These are phyloP conservation scores for Leptinotarsa lineolata DNA, from an alignment of 1,140 invertebrate genomes.

Conservation along the genomic window DNA sequence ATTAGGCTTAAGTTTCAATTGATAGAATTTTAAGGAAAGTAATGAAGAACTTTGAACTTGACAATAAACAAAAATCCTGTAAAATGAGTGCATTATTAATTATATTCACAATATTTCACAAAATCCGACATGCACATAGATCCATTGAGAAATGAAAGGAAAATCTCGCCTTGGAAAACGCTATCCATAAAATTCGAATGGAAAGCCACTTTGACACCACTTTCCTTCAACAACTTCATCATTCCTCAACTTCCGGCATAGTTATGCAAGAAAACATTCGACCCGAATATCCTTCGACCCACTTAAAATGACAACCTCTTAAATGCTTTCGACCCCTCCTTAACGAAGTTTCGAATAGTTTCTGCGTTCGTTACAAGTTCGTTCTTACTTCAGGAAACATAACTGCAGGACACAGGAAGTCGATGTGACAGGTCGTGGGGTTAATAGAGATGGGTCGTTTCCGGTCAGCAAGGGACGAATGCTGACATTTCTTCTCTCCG, in stretches of 20 bases:
- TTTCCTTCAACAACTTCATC: too few species aligned
- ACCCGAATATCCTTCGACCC: not conserved
- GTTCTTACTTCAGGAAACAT: not conserved
- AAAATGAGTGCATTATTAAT: too few species aligned
- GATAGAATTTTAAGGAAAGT: too few species aligned
- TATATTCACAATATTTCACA: too few species aligned
- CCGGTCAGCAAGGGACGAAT: slow-evolving; percentile 4
- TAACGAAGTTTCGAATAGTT: slow-evolving; percentile 6
- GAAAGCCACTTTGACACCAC: too few species aligned
- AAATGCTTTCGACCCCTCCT: not conserved
- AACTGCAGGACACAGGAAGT: slow-evolving; percentile 1
- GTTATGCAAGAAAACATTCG: not conserved
- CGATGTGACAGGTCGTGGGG: not conserved
- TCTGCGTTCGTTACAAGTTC: not conserved
- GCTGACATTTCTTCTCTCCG: slow-evolving; percentile 1
- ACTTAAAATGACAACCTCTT: not conserved
- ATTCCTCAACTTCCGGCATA: not conserved
- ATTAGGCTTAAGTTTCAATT: too few species aligned
- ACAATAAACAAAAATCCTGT: too few species aligned
- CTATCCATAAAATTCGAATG: too few species aligned
- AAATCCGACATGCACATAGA: too few species aligned
- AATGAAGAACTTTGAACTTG: too few species aligned
- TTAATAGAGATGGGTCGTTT: slow-evolving; percentile 3
- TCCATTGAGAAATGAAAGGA: too few species aligned
- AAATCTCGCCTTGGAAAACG: too few species aligned